These are phyloP conservation scores for Anagrus nilaparvatae DNA, from an alignment of 1,140 invertebrate species.

Conservation along the genomic window DNA sequence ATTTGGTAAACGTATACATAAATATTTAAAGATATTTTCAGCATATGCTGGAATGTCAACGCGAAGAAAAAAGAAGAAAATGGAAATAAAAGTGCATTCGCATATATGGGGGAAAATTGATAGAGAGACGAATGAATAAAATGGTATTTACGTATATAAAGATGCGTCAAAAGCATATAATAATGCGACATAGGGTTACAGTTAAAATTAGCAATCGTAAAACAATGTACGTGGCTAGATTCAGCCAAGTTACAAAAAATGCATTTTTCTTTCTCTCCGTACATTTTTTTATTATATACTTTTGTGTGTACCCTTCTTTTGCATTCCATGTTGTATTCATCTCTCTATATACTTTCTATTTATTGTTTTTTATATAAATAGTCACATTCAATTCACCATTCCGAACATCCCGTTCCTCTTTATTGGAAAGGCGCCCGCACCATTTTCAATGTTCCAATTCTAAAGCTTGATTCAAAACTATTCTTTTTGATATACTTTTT, in stretches of 20 bases:
- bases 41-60: slow-evolving; percentile 5
- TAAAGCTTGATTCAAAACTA: no score
- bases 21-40: no score
- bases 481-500: no score
- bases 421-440: no score
- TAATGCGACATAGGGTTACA: slow-evolving; percentile 18
- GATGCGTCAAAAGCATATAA: slow-evolving; percentile 19
- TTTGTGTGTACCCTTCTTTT: no score
- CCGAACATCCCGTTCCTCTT: no score
- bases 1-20: no score
- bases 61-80: not conserved
- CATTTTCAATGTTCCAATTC: no score
- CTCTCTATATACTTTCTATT: no score
- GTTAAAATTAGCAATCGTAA: slow-evolving; percentile 25
- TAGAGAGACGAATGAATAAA: not conserved
- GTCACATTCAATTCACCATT: no score
- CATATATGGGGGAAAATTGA: not conserved
- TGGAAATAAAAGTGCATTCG: not conserved
- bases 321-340: no score
- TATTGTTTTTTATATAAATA: no score
- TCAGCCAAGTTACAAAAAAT: slow-evolving; percentile 24
- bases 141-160: not conserved
- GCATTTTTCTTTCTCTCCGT: slow-evolving; percentile 12
- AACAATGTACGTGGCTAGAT: slow-evolving; percentile 26
- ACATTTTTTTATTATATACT: slow-evolving; percentile 16